These are phyloP conservation scores for Synanthedon vespiformis DNA, from an alignment of 2,888 invertebrate species.

Conservation along the genomic window DNA sequence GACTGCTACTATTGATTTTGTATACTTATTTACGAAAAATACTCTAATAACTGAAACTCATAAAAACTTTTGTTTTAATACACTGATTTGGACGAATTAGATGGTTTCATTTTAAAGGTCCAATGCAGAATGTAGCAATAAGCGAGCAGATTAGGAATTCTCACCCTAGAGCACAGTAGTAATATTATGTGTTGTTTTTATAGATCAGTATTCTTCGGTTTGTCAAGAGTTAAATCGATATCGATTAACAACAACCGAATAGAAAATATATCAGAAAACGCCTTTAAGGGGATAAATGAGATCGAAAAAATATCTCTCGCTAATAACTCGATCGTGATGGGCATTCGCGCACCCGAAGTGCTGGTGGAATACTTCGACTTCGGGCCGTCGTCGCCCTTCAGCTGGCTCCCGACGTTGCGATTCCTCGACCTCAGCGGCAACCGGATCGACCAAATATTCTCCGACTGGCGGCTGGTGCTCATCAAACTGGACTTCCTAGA, in stretches of 20 bases:
- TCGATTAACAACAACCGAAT: not conserved
- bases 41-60: too few relatives aligned
- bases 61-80: too few relatives aligned
- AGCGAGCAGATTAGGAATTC: too few relatives aligned
- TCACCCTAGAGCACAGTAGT: not conserved
- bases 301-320: not conserved
- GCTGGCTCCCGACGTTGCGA: conserved; percentile 7
- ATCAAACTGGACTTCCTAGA: conserved; percentile 10
- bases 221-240: not conserved
- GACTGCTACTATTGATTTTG: too few relatives aligned
- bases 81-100: too few relatives aligned
- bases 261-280: not conserved
- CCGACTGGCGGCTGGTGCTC: conserved; percentile 9
- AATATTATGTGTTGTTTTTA: not conserved
- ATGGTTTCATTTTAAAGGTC: too few relatives aligned
- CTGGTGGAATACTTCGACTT: not conserved
- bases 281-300: not conserved
- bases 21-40: too few relatives aligned
- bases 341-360: not conserved
- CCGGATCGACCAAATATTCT: conserved; percentile 8
- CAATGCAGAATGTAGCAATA: too few relatives aligned
- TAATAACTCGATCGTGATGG: not conserved
- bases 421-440: conserved; percentile 16
- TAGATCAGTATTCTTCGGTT: not conserved
- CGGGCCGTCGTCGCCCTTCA: conserved; percentile 10